Conservation (phyloP, 2,113 vertebrate species). For the Oryzias javanicus region DNA sequence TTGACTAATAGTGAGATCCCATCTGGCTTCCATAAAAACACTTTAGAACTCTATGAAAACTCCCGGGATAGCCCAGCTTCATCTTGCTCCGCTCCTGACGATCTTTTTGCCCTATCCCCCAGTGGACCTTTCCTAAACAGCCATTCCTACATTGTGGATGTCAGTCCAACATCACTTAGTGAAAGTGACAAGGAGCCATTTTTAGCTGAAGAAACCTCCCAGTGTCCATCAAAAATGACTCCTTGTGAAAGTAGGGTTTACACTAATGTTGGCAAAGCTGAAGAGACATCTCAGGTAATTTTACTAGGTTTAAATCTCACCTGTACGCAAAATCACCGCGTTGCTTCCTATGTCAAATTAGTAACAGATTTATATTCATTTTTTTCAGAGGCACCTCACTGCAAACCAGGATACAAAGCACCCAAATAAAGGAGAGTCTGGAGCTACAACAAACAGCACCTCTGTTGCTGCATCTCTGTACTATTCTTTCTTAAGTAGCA, state of each 20-base stretch:
- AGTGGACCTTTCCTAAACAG: neutral
- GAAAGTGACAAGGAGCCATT: constrained; percentile 83
- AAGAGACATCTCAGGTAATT: constrained; percentile 58
- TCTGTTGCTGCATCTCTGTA: constrained; percentile 7
- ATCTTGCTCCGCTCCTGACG: constrained; percentile 75
- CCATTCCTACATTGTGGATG: constrained; percentile 69
- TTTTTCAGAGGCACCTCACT: constrained; percentile 78
- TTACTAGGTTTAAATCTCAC: neutral
- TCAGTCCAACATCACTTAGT: constrained; percentile 73
- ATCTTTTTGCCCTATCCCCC: constrained; percentile 30
- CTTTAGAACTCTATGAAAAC: constrained; percentile 76
- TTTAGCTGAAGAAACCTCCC: constrained; percentile 65
- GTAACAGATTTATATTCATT: neutral
- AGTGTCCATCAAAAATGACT: constrained; percentile 37
- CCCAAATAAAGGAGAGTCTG: constrained; percentile 77
- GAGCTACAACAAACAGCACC: constrained; percentile 60
- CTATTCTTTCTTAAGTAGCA: constrained; percentile 17
- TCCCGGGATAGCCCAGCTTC: constrained; percentile 86
- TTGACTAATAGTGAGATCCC: constrained; percentile 82
- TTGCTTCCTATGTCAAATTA: neutral
- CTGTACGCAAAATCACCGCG: no score
- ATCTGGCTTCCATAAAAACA: constrained; percentile 76
- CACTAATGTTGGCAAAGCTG: constrained; percentile 76
- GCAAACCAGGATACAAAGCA: constrained; percentile 82
- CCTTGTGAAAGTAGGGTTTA: constrained; percentile 49